Conservation (phyloP, 2,113 vertebrate species). For the Hemiprocne comata region DNA sequence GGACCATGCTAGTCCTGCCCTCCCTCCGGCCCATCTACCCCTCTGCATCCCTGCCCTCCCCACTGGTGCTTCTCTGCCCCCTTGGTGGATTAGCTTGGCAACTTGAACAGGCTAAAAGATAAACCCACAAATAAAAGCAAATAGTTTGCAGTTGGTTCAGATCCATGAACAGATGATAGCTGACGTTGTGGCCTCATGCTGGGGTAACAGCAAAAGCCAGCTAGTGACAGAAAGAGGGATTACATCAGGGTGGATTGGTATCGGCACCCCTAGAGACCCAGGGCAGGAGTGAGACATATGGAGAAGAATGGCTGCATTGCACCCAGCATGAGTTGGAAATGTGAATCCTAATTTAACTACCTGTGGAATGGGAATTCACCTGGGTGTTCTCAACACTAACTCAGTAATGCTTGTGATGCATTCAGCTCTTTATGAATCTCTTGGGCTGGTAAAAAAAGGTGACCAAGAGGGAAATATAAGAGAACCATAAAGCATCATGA, state of each 20-base stretch:
- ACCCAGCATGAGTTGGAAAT: not conserved
- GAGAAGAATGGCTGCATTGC: not conserved
- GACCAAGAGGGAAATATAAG: not conserved
- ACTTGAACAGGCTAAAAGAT: not conserved
- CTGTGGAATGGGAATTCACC: not conserved
- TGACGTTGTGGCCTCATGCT: not conserved
- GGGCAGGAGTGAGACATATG: not conserved
- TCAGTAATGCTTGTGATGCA: not conserved
- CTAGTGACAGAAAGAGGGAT: not conserved
- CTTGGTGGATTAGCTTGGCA: not conserved
- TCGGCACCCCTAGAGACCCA: not conserved
- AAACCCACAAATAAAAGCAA: not conserved
- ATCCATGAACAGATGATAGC: not conserved
- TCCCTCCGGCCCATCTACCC: not conserved
- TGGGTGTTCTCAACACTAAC: not conserved
- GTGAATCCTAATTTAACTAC: not conserved
- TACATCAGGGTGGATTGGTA: not conserved
- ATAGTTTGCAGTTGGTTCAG: not conserved
- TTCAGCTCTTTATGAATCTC: not conserved
- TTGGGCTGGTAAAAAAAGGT: not conserved
- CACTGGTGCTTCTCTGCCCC: not conserved
- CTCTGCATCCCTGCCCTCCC: rapidly evolving
- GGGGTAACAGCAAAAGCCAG: not conserved
- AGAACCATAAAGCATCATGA: not conserved
- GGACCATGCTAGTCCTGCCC: not conserved